Base-by-base conservation (phyloP, 1,140 invertebrate species). In the Chironomus striatipennis region DNA sequence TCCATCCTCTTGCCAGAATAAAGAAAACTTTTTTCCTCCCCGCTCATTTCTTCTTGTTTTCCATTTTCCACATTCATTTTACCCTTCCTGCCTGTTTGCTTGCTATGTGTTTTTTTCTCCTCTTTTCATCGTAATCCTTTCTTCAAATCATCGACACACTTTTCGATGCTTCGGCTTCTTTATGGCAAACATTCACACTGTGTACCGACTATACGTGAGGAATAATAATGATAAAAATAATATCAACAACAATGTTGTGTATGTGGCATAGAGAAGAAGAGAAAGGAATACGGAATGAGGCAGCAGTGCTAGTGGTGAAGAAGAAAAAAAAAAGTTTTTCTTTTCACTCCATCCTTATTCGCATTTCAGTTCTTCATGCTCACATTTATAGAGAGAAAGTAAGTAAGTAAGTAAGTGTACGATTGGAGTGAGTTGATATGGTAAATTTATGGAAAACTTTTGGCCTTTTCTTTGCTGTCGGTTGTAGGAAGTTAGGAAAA, bases 401-500 rank as follows among this genome's bases (percentile, higher is more conserved):
- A 15, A 47, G 15, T 4, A 57, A 57, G n/a, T 57, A 34, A 34
- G 47, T 57, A 57, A 10, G 18, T 70, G 65, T 9, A 70, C 18
- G 65, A n/a, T 18, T 20, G 20, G 65, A 70, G 65, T 70, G 65
- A 21, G 17, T 70, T 10, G 65, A 70, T 70, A 21, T 20, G 65
- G 65, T 20, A 70, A 70, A 70, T 70, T 70, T 70, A 70, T 70
- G 65, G 65, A 70, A 70, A 70, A 70, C 65, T 70, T 70, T 70
- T 70, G 65, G 65, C 65, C 65, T 70, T 70, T 70, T 70, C 10
- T 17, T 70, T 70, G 17, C 9, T 17, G 47, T 57, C 12, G 47
- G n/a, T 12, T 57, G 47, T n/a, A 57, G 12, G 12, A 15, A 10
- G 47, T 57, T 12, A 67, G n/a, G 5, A 70, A 10, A 18, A 21